Base-by-base conservation (phyloP, 2,888 invertebrate genomes). In the Temnothorax ravouxi region DNA sequence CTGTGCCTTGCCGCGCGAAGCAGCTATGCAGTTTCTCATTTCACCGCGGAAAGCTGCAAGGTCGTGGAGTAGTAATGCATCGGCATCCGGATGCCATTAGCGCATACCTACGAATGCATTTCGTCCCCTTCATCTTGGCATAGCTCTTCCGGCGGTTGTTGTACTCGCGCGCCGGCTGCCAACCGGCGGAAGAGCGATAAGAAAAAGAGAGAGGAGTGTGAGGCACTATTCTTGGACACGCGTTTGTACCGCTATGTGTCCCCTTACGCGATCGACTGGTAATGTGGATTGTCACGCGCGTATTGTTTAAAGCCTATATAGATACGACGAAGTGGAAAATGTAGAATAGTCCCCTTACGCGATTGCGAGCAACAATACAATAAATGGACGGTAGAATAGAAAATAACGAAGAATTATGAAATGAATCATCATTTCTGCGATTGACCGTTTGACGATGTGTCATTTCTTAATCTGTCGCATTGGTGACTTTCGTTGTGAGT, bases 71-170 rank as follows among this genome's bases (percentile, higher is more conserved):
- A 72, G 59, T 79, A 18, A 72, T 15, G 29, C 47, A 34, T 47
- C 74, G 74, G 52, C 76, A 72, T 79, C 74, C 74, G 74, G 79
- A 79, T 79, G 74, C 74, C 79, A 79, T 79, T 79, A 79, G 59
- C 71, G 71, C 79, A 79, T 72, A 71, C 77, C 71, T 72, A 59
- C 47, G 8, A 79, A 56, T 44, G 74, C 72, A 34, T 72, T 72
- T 67, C 69, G 52, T 77, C 25, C 67, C 69, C 44, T 56, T 79
- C 47, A 79, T 59, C 59, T 79, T 34, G 56, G 34, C 74, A 18
- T 13, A 47, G 79, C 71, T 59, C 79, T 59, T 79, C 79, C 79
- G 59, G 59, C 47, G 72, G 74, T 79, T 76, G 38, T 52, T 72
- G 47, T 47, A 59, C 72, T 54, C 25, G 44, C 4, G 8, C 38